Evolutionary conservation across 1,140 invertebrate species (phyloP), one percentile per base, ranked within the genome.

Genomic region (Temnothorax nylanderi): DNA sequence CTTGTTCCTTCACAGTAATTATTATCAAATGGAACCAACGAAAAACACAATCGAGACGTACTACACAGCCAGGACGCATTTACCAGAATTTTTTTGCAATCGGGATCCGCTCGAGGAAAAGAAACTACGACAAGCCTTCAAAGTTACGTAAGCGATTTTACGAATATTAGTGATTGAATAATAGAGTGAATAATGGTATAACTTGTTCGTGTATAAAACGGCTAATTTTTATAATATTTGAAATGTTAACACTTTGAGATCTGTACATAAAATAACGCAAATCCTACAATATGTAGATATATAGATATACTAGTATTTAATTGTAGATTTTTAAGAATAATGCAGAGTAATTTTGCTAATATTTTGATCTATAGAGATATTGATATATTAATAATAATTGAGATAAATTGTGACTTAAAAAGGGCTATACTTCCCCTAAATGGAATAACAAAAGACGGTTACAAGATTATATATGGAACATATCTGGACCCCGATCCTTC

Each of bases 21-120:
- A 96, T 56, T 96, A 94, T 89, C 96, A 96, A 65, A 94, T 96
- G 85, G 96, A 97, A 91, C 87, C 94, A 51, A 95, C 97, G 0
- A 97, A 97, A 92, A 94, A 93, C 65, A 96, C 96, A 3, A 96
- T 97, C 8, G 96, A 97, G 65, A 95, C 95, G 21, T 96, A 96
- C 91, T 96, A 95, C 72, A 97, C 96, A 1, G 93, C 96, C 5
- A 95, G 96, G 90, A 96, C 96, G 1, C 95, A 96, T 85, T 92
- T 95, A 74, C 95, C 96, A 1, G 96, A 96, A 60, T 95, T 96
- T 87, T 97, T 97, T 89, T 89, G 90, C 2, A 94, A 96, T 56
- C 94, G 97, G 85, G 96, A 96, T 91, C 94, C 95, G 7, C 89
- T 93, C 2, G 88, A 92, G 1, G 72, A 37, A 11, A 92, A 91